Evolutionary conservation across 2,797 vertebrate species (phyloP).

Genomic region (Coccyzus lansbergi): DNA sequence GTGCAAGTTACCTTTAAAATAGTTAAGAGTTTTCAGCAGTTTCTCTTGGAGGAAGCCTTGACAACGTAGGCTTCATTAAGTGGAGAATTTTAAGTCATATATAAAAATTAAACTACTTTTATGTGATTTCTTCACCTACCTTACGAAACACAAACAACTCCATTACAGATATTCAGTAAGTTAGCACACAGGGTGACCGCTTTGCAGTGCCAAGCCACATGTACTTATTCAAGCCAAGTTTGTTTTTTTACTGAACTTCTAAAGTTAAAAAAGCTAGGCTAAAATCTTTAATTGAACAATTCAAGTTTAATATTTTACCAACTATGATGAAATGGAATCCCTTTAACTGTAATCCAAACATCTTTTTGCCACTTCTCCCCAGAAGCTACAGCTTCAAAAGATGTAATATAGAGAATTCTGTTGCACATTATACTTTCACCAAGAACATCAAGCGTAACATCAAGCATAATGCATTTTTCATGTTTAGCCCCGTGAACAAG

Average conservation of each 20-base stretch:
- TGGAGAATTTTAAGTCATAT: neutral
- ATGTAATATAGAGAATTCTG: neutral
- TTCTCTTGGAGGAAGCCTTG: neutral
- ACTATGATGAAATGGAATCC: neutral
- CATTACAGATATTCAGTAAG: neutral
- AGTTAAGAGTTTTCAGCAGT: neutral
- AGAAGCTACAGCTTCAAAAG: conserved; percentile 37
- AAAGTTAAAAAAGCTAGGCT: neutral
- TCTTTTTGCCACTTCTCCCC: conserved; percentile 17
- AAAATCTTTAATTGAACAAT: neutral
- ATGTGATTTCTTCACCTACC: neutral
- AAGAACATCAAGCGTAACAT: conserved; percentile 46
- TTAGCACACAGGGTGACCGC: neutral
- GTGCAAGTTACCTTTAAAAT: neutral
- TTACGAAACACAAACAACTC: neutral
- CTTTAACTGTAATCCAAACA: conserved; percentile 14
- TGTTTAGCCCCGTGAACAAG: conserved; percentile 53
- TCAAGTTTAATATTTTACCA: conserved; percentile 21
- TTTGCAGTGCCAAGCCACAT: neutral
- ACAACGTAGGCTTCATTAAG: neutral
- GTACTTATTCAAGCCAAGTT: neutral
- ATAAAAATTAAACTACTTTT: neutral
- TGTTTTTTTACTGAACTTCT: neutral
- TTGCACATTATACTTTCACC: conserved; percentile 1
- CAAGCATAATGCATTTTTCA: conserved; percentile 49